phyloP scores from a whole-genome alignment of 2,888 invertebrate genomes.

The Volucella inflata region DNA sequence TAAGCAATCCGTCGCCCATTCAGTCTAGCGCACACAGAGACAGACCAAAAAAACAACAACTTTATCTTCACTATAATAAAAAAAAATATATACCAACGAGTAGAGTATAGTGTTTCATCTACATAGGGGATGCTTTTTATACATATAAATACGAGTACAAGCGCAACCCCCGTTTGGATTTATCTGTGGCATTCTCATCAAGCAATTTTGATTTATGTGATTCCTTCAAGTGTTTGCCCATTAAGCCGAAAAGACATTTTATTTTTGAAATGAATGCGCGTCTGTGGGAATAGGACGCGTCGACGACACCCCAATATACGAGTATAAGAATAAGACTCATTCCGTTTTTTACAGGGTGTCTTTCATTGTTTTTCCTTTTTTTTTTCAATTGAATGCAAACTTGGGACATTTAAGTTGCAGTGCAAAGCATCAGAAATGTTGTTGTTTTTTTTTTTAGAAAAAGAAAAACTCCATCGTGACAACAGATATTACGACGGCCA shows the following conservation, averaged over 20 bases:
- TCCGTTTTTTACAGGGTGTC: conserved; percentile 3
- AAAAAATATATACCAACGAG: background rate
- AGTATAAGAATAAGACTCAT: conserved; percentile 17
- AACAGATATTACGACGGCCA: conserved; percentile 56
- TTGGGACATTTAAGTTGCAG: conserved; percentile 60
- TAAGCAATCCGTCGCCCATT: background rate
- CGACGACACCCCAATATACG: conserved; percentile 14
- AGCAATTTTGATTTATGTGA: conserved; percentile 73
- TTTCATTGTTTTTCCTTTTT: conserved; percentile 12
- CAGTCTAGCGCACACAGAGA: no score
- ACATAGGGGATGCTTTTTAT: background rate
- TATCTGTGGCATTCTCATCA: conserved; percentile 51
- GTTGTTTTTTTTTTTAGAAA: background rate
- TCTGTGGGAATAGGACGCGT: conserved; percentile 54
- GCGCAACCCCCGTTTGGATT: conserved; percentile 9
- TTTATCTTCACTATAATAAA: background rate
- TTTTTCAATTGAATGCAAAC: conserved; percentile 39
- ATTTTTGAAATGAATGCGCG: conserved; percentile 49
- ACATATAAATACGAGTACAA: no score
- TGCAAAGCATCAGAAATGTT: conserved; percentile 37
- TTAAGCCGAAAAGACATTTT: conserved; percentile 64
- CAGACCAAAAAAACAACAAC: background rate
- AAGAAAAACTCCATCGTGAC: conserved; percentile 58
- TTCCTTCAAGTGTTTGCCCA: conserved; percentile 67
- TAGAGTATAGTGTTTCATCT: conserved; percentile 7